Evolutionary conservation across 2,113 vertebrate species (phyloP), one percentile per base, ranked within the genome.

Genomic region (Coryphaenoides rupestris): DNA sequence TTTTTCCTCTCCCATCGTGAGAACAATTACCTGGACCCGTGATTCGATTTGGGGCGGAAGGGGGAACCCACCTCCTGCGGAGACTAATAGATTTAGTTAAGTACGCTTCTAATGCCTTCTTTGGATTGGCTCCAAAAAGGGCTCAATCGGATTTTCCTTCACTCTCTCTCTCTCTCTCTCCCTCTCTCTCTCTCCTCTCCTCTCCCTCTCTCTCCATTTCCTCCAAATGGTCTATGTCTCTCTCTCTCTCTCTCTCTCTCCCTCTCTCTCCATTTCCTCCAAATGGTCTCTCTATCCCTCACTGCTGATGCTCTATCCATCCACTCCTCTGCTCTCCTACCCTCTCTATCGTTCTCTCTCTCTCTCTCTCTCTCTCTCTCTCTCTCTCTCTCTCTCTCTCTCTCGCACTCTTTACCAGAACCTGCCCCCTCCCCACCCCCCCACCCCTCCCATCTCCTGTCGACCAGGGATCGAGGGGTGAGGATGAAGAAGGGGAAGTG

Each of bases 51-150:
- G 72, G 55, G 59, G 76, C 63, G 62, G 63, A 59, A 59, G 70
- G 57, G 72, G 57, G 72, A 58, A 62, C 64, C 66, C 50, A 63
- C 76, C 79, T 84, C 83, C 73, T 74, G 55, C 47, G 47, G 68
- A 72, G 64, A 79, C 53, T 85, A 84, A 89, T 87, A 77, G 76
- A 83, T 85, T 87, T 75, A 80, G 79, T 63, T 74, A 75, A 83
- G 79, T 84, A 83, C 84, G 77, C 83, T 76, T 77, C 78, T 83
- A 88, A 90, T 89, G 87, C 65, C 62, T 86, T 88, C 86, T 82
- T 71, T 87, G 86, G 87, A 89, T 60, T 65, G 55, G 46, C 40
- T 83, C 87, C 81, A 87, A 88, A 85, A 88, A 85, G 63, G n/a
- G 55, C 53, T 68, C 45, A 56, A 73, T 77, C 66, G 72, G 78